Percentiles rank a stretch among this genome's conserved stretches.
These are phyloP conservation scores for Aplysia californica DNA, from an alignment of 1,140 invertebrate genomes.

Conservation along the genomic window DNA sequence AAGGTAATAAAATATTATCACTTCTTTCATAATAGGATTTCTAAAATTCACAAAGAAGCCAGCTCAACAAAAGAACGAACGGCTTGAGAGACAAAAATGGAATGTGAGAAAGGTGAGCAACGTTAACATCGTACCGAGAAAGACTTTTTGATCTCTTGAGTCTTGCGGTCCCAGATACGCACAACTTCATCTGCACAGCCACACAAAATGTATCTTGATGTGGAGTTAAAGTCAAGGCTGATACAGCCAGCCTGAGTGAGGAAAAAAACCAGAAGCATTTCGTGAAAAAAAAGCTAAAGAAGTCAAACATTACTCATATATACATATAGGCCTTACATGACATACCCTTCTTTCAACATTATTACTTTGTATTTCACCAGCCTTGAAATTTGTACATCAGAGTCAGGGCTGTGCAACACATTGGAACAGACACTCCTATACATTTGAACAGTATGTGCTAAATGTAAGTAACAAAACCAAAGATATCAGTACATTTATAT, in stretches of 20 bases:
- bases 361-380: too few species aligned
- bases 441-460: neutral
- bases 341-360: too few species aligned
- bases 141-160: slow-evolving; percentile 55
- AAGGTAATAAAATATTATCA: neutral
- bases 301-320: neutral
- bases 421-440: too few species aligned
- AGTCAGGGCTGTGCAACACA: too few species aligned
- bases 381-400: too few species aligned
- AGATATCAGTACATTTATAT: too few species aligned
- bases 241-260: slow-evolving; percentile 46
- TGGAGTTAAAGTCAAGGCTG: slow-evolving; percentile 58
- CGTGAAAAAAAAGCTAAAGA: neutral
- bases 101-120: neutral
- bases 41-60: neutral
- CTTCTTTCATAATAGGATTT: neutral
- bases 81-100: neutral
- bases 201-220: slow-evolving; percentile 54
- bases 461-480: neutral
- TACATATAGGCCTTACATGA: too few species aligned
- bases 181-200: slow-evolving; percentile 52
- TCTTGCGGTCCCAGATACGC: slow-evolving; percentile 60
- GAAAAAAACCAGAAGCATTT: neutral
- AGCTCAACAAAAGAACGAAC: neutral
- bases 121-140: slow-evolving; percentile 49